phyloP scores from a whole-genome alignment of 2,113 vertebrate genomes.

The Syrrhaptes paradoxus region DNA sequence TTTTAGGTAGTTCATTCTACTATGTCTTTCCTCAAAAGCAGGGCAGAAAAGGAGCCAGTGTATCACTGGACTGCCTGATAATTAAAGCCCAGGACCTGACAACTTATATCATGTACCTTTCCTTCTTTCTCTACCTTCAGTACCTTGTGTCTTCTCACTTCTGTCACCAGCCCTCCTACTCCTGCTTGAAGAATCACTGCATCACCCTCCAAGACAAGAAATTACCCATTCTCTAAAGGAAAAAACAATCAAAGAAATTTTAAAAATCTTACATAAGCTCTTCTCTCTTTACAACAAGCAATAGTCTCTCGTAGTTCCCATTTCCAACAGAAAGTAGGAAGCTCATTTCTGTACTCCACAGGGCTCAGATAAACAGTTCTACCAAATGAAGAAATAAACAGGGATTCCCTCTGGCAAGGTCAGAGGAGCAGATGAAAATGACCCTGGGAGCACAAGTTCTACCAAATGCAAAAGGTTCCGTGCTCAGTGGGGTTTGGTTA shows the following conservation, averaged over 20 bases:
- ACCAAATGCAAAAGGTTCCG: constrained; percentile 23
- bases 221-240: background rate
- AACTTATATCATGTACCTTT: background rate
- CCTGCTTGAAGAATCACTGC: background rate
- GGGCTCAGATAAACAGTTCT: background rate
- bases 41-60: background rate
- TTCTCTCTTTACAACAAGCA: background rate
- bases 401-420: constrained; percentile 10
- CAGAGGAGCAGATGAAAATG: background rate
- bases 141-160: background rate
- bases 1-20: background rate
- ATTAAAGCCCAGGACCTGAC: background rate
- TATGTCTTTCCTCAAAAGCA: background rate
- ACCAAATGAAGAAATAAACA: background rate
- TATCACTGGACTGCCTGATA: background rate
- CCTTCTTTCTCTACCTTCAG: background rate
- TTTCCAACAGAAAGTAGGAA: background rate
- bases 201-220: background rate
- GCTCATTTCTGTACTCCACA: background rate
- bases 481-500: constrained; percentile 18
- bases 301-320: background rate
- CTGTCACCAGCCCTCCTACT: background rate
- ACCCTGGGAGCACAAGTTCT: background rate
- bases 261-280: background rate
- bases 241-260: background rate